phyloP scores from a whole-genome alignment of 2,113 vertebrate genomes.

The Piprites chloris region DNA sequence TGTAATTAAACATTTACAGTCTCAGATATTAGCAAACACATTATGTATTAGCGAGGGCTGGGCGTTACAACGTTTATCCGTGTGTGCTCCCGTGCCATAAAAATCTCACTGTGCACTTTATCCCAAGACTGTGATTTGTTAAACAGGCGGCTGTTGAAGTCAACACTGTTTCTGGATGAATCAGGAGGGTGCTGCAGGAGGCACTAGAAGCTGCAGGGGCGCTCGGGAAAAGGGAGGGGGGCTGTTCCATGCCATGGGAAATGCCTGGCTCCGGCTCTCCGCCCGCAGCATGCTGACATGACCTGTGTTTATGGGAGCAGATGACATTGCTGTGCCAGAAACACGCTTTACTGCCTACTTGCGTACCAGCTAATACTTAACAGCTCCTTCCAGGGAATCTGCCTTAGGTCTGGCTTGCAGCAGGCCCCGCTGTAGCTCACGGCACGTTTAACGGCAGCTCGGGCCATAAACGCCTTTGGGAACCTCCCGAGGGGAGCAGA shows the following conservation, averaged over 20 bases:
- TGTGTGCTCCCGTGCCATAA: constrained; percentile 1
- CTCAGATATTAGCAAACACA: constrained; percentile 16
- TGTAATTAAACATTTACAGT: constrained; percentile 37
- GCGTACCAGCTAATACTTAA: background rate
- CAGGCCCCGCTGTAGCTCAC: background rate
- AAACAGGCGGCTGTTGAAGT: background rate
- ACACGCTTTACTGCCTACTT: background rate
- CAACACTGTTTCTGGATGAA: background rate
- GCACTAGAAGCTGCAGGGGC: background rate
- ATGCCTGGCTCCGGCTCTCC: fast-evolving
- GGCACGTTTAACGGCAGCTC: fast-evolving
- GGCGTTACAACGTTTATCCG: background rate
- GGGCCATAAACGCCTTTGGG: background rate
- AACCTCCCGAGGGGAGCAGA: fast-evolving
- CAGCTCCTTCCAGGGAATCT: background rate
- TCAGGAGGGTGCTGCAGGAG: background rate
- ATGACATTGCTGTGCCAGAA: background rate
- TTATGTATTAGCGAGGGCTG: background rate
- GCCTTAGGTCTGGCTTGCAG: background rate
- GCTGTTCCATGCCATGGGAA: background rate
- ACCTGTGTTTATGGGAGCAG: background rate
- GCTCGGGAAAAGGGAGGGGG: background rate
- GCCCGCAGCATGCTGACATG: background rate
- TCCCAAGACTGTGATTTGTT: background rate
- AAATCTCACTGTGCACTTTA: background rate